A percentile compares a stretch with the other conserved stretches of the same genome.
These are phyloP conservation scores for Nesoenas mayeri DNA, from an alignment of 2,113 vertebrate species.

Conservation along the genomic window DNA sequence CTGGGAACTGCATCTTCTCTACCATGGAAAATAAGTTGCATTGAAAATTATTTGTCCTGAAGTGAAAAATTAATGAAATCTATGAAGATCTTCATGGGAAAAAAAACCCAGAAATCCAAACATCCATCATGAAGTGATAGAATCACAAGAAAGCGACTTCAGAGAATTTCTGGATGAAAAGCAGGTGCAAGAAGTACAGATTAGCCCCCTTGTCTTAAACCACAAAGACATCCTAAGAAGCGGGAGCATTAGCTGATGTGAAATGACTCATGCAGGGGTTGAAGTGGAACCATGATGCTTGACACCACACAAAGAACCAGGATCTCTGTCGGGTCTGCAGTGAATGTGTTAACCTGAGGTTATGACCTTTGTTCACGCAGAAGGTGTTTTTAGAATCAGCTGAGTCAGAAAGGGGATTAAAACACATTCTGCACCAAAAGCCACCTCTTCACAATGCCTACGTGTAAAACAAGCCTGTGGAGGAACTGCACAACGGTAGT, in stretches of 20 bases:
- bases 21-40: accelerated
- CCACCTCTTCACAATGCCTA: background rate
- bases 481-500: background rate
- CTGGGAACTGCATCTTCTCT: background rate
- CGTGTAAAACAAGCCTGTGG: slow-evolving; percentile 27
- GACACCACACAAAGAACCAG: background rate
- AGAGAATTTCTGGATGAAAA: background rate
- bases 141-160: background rate
- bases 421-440: background rate
- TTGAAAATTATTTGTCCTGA: background rate
- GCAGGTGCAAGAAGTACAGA: background rate
- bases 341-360: accelerated
- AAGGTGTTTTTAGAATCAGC: too few relatives aligned
- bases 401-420: background rate
- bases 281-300: accelerated
- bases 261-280: too few relatives aligned
- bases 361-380: background rate
- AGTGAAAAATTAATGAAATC: background rate
- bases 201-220: background rate
- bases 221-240: background rate
- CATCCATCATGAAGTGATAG: accelerated
- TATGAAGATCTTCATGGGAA: background rate
- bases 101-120: background rate
- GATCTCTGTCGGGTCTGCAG: background rate
- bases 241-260: accelerated